A percentile compares a stretch with the other conserved stretches of the same genome.
These are phyloP conservation scores for Stenurella melanura DNA, from an alignment of 2,888 invertebrate genomes.

Conservation along the genomic window DNA sequence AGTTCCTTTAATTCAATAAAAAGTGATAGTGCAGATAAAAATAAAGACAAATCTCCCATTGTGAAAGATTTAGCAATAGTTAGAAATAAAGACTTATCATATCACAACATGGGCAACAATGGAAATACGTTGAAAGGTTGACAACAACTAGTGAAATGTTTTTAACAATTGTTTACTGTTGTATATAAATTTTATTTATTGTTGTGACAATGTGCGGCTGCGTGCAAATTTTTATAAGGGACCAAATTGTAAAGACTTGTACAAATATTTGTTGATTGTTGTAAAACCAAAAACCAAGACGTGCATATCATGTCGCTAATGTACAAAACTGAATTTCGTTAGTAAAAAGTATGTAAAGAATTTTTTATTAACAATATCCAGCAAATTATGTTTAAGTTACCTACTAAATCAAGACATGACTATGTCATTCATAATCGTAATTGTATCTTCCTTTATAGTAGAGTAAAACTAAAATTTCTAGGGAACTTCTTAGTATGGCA, in stretches of 20 bases:
- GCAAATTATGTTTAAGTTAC: slow-evolving; percentile 4
- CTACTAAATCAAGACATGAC: neutral
- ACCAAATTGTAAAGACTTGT: slow-evolving; percentile 8
- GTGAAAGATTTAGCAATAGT: slow-evolving; percentile 11
- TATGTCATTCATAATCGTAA: neutral
- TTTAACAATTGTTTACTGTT: slow-evolving; percentile 24
- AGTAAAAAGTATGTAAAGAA: neutral
- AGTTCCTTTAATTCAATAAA: slow-evolving; percentile 28
- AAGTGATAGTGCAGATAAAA: slow-evolving; percentile 18
- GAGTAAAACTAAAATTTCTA: too few relatives aligned
- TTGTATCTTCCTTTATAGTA: neutral
- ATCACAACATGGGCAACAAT: slow-evolving; percentile 10
- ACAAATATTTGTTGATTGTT: neutral
- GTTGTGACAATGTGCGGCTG: neutral
- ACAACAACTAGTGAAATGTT: neutral
- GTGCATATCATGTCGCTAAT: slow-evolving; percentile 35
- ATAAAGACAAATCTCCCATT: slow-evolving; percentile 12
- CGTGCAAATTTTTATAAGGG: slow-evolving; percentile 24
- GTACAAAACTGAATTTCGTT: slow-evolving; percentile 9
- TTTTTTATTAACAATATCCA: slow-evolving; percentile 1
- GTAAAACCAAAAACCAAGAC: slow-evolving; percentile 42
- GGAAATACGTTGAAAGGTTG: slow-evolving; percentile 8
- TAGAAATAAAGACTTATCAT: neutral
- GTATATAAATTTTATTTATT: slow-evolving; percentile 23
- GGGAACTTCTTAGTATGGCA: too few relatives aligned